Base-by-base conservation (phyloP, 2,888 invertebrate species). In the Callyntrura guangdongensis region DNA sequence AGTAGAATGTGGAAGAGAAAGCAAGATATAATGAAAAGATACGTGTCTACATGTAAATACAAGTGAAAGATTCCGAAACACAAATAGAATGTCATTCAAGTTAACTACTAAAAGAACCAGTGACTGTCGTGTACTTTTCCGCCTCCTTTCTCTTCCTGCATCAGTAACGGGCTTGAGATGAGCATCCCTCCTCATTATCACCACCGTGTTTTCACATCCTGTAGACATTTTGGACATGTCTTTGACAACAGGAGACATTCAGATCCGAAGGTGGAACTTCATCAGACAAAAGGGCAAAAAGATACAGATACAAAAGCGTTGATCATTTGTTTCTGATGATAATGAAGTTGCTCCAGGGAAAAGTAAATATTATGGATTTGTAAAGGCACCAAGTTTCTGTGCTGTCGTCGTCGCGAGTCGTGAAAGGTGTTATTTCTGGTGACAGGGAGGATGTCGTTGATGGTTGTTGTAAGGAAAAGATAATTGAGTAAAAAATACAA, bases 41-140 rank as follows among this genome's bases (percentile, higher is more conserved):
- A 53, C 53, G 49, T 53, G 12, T 14, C 49, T 53, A 1, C 36
- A n/a, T 72, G 47, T 20, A 11, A 20, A 36, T 49, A 53, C 36
- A 36, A 36, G n/a, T 6, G 14, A 49, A 36, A 56, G 59, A 27
- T 79, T 56, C 59, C 27, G 1, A 25, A 25, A 53, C 25, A 36
- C 17, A 79, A 20, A 59, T 56, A 56, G 56, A 53, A 77, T 47
- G 72, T 49, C 36, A 69, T 69, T 69, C n/a, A 45, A 69, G 36
- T 67, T 69, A 36, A 69, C n/a, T 14, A 45, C 36, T 4, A 36
- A 36, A 36, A 36, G 36, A 69, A 14, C 27, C 67, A 59, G 22
- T 9, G 22, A 61, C n/a, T 45, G 69, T 69, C n/a, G 36, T 69
- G 14, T 25, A 8, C 25, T 64, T 64, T 11, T 64, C 25, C 61